Evolutionary conservation across 2,797 vertebrate species (phyloP).

Genomic region (Cygnus olor): DNA sequence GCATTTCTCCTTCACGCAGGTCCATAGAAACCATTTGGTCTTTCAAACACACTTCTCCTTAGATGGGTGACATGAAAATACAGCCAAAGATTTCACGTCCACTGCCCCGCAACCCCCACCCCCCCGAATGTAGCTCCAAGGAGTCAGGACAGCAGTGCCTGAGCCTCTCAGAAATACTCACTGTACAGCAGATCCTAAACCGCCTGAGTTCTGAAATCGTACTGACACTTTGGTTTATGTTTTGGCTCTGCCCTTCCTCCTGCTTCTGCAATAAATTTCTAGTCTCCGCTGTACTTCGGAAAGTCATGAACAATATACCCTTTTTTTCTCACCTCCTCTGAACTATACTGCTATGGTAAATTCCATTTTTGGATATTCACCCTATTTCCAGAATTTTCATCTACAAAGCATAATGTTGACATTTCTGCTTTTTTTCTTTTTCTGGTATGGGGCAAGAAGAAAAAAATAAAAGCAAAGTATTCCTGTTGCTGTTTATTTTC

Average conservation of each 20-base stretch:
- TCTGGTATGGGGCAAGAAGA: neutral
- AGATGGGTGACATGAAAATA: neutral
- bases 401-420: neutral
- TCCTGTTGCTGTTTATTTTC: neutral
- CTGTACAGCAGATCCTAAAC: neutral
- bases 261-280: neutral
- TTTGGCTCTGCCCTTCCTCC: neutral
- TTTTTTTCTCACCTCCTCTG: neutral
- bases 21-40: neutral
- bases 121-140: neutral
- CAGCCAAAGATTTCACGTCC: neutral
- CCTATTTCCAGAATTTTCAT: neutral
- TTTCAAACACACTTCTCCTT: neutral
- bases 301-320: neutral
- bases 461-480: neutral
- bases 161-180: neutral
- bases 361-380: neutral
- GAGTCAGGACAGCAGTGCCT: neutral
- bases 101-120: neutral
- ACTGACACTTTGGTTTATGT: neutral
- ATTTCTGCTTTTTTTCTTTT: neutral
- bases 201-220: neutral
- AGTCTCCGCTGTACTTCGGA: neutral
- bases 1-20: accelerated
- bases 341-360: neutral